phyloP scores from a whole-genome alignment of 2,797 vertebrate species.

The Enteromius trimaculatus region DNA sequence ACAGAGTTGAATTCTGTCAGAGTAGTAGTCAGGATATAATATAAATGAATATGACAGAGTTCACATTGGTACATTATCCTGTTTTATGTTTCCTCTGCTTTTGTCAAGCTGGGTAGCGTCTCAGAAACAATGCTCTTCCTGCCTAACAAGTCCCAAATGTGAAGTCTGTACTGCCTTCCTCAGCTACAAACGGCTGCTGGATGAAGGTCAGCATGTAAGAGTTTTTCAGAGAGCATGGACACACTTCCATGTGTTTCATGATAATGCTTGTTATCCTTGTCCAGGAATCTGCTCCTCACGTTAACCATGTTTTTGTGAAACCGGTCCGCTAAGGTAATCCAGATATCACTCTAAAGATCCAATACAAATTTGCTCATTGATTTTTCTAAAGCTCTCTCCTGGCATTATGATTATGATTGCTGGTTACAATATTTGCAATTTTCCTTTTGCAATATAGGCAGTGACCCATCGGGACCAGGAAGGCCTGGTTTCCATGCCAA shows the following conservation, averaged over 20 bases:
- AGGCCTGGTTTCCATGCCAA: conserved; percentile 54
- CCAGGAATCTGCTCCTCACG: conserved; percentile 34
- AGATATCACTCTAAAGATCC: conserved; percentile 46
- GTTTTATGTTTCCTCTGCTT: conserved; percentile 31
- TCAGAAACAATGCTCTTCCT: conserved; percentile 53
- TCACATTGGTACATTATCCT: conserved; percentile 21
- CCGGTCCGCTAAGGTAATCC: neutral
- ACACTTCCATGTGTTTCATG: conserved; percentile 2
- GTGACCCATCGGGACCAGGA: conserved; percentile 19
- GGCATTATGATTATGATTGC: conserved; percentile 70
- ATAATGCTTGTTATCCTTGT: conserved; percentile 43
- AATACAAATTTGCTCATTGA: conserved; percentile 56
- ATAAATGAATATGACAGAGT: neutral
- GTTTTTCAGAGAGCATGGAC: conserved; percentile 41
- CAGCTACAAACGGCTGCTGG: conserved; percentile 62
- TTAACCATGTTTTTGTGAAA: neutral
- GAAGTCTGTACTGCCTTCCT: conserved; percentile 63
- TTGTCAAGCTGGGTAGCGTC: conserved; percentile 25
- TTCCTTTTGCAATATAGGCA: conserved; percentile 34
- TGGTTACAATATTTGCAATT: conserved; percentile 56
- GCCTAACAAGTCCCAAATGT: conserved; percentile 76
- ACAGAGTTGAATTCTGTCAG: neutral
- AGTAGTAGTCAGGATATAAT: neutral
- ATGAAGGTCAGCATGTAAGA: conserved; percentile 55
- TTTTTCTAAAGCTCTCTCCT: conserved; percentile 66